A percentile compares a stretch with the other conserved stretches of the same genome.
Conservation (phyloP, 2,113 vertebrate species). For the Camelus bactrianus region DNA sequence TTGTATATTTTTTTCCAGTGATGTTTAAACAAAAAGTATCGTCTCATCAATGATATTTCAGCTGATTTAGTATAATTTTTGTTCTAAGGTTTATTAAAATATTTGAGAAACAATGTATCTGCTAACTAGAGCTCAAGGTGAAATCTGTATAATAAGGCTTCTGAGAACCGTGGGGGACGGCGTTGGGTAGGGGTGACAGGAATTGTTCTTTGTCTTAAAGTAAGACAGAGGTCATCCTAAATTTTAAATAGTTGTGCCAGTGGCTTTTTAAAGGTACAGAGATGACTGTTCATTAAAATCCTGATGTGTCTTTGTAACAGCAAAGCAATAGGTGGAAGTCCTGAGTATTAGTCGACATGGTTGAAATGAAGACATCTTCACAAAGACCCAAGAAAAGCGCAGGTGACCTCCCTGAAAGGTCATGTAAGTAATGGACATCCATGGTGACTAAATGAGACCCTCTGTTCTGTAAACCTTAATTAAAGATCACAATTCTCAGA, state of each 20-base stretch:
- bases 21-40: neutral
- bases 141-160: neutral
- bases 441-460: neutral
- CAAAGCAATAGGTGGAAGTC: neutral
- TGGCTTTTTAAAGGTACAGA: neutral
- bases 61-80: neutral
- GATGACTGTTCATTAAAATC: neutral
- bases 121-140: neutral
- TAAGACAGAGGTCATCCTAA: neutral
- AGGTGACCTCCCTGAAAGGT: neutral
- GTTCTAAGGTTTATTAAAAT: constrained; percentile 41
- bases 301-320: neutral
- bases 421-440: neutral
- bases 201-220: neutral
- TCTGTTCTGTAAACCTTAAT: neutral
- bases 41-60: neutral
- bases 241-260: neutral
- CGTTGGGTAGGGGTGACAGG: neutral
- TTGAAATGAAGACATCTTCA: neutral
- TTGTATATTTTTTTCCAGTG: neutral
- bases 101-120: constrained; percentile 12
- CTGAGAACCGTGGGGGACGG: neutral
- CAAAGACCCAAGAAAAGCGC: neutral
- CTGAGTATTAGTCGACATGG: neutral
- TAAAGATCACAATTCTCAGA: neutral